Base-by-base conservation (phyloP, 2,888 invertebrate species). In the Autographa pulchrina region DNA sequence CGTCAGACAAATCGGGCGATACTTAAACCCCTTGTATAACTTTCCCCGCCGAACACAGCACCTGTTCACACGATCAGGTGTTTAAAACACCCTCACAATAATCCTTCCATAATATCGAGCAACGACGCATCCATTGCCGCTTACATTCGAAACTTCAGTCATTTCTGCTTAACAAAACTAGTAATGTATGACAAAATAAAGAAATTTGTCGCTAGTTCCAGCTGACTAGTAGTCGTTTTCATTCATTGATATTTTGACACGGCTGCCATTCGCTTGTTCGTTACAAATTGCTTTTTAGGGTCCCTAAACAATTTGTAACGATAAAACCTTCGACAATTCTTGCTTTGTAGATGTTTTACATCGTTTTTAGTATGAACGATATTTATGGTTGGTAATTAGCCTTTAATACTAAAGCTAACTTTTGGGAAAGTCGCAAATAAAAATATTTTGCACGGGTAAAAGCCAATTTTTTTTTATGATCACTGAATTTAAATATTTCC, bases 31-130 rank as follows among this genome's bases (percentile, higher is more conserved):
- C 78, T 68, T 85, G 82, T 85, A 69, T 67, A 77, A 25, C 35
- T 72, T 66, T 61, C 66, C 60, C 61, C 70, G 78, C 74, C 69
- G 48, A 66, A 83, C 80, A 72, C 67, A 80, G 84, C 92, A 92
- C 92, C 92, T 92, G 92, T 92, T 89, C 66, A 83, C 75, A 70
- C 84, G 89, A 88, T 92, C 92, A 92, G 92, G 92, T 92, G 92
- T 89, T 85, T 84, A 62, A 72, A 84, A 84, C 74, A 82, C 76
- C 77, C 83, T 73, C 69, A 62, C 31, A 65, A 63, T 62, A 76
- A 64, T 62, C 38, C 32, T 9, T 7, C 16, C 56, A 6, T 48
- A 4, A 43, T 63, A 60, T 72, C 67, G 31, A 63, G 18, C 13
- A 31, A 4, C 5, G 54, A 66, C 9, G 0, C 16, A 74, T 85